Conservation (phyloP, 2,888 invertebrate species). For the Clepsis dumicolana region DNA sequence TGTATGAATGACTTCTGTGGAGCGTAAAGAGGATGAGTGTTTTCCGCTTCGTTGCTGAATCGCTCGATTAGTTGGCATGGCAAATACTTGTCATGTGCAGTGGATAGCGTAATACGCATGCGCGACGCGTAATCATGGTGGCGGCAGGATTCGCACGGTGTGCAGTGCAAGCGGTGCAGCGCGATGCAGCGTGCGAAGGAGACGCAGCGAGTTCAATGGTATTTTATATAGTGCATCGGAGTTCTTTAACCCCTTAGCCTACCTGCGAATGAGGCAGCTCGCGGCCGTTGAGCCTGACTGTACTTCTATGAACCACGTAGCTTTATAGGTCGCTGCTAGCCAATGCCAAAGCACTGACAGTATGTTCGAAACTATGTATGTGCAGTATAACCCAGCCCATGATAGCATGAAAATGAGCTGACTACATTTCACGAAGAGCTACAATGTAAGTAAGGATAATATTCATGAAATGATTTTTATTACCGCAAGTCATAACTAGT, state of each 20-base stretch:
- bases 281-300: conserved; percentile 85
- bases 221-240: conserved; percentile 85
- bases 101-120: conserved; percentile 80
- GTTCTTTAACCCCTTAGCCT: conserved; percentile 87
- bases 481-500: conserved; percentile 20
- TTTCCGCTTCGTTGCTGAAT: conserved; percentile 18
- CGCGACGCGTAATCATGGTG: conserved; percentile 76
- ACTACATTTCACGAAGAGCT: not conserved
- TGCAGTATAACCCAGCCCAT: not conserved
- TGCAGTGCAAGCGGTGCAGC: conserved; percentile 73
- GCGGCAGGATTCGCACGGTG: conserved; percentile 83
- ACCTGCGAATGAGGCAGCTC: conserved; percentile 85
- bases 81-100: conserved; percentile 44
- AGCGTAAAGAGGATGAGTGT: not conserved
- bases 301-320: conserved; percentile 79
- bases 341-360: conserved; percentile 60
- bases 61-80: not conserved
- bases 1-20: not conserved
- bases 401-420: not conserved
- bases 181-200: conserved; percentile 73
- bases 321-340: conserved; percentile 82
- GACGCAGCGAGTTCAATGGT: conserved; percentile 83
- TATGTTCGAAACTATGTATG: conserved; percentile 48
- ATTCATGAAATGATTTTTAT: conserved; percentile 8
- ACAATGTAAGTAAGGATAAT: not conserved